These are phyloP conservation scores for Lutjanus campechanus DNA, from an alignment of 2,797 vertebrate genomes.

Conservation along the genomic window DNA sequence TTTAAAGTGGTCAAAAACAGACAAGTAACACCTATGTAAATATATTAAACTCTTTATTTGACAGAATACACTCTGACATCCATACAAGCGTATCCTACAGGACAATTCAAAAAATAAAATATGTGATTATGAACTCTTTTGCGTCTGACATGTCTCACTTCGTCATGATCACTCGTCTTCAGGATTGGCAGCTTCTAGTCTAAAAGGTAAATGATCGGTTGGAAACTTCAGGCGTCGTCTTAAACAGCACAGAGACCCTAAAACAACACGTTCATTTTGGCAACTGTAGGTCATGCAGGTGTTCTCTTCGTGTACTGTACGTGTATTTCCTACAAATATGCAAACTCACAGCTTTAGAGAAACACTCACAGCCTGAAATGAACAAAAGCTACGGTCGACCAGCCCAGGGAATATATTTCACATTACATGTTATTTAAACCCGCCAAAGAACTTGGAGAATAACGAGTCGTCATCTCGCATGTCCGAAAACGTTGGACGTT, in stretches of 20 bases:
- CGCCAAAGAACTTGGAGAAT: slow-evolving; percentile 88
- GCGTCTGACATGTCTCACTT: neutral
- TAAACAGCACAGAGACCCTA: neutral
- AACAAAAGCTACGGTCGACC: neutral
- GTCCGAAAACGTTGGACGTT: slow-evolving; percentile 58
- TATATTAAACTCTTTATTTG: slow-evolving; percentile 77
- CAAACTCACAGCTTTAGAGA: slow-evolving; percentile 22
- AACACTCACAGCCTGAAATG: slow-evolving; percentile 9
- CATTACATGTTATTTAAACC: slow-evolving; percentile 74
- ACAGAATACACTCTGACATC: slow-evolving; percentile 39
- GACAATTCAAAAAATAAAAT: slow-evolving; percentile 73
- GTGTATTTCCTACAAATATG: slow-evolving; percentile 8
- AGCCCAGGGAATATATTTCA: neutral
- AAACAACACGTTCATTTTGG: slow-evolving; percentile 39
- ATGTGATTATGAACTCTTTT: slow-evolving; percentile 15
- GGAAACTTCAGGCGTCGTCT: neutral
- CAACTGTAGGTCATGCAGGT: slow-evolving; percentile 29
- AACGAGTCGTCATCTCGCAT: slow-evolving; percentile 81
- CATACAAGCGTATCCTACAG: slow-evolving; percentile 27
- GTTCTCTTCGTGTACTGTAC: neutral
- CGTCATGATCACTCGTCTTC: neutral
- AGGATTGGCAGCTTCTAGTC: slow-evolving; percentile 20
- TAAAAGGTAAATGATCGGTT: neutral
- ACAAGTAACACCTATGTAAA: slow-evolving; percentile 21
- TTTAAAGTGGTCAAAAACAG: slow-evolving; percentile 15